Base-by-base conservation (phyloP, 2,888 invertebrate species). In the Pantelozetes paolii region DNA sequence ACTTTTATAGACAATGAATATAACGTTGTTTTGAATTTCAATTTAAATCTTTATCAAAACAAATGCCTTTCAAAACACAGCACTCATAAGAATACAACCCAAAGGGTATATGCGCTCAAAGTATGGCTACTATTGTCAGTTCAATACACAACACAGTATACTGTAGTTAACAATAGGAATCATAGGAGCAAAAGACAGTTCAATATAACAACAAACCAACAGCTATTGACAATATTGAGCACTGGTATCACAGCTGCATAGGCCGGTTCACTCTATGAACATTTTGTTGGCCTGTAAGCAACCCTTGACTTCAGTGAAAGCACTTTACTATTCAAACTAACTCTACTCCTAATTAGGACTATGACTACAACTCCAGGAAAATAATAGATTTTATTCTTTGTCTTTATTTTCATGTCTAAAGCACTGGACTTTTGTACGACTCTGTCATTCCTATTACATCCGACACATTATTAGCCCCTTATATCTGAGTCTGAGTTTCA, bases 121-220 rank as follows among this genome's bases (percentile, higher is more conserved):
- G 36, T n/a, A 50, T 50, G n/a, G 15, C n/a, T 8, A 50, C 2
- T 20, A n/a, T 50, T 20, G 50, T 20, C 5, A n/a, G 50, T 50
- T n/a, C 50, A 20, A 50, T 50, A 45, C 45, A 50, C 50, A 50
- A 50, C 20, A n/a, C 36, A 36, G 5, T 11, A 5, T 8, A 36
- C n/a, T n/a, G 11, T 36, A 20, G n/a, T 20, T 50, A 50, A 50
- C 50, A 50, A 59, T 26, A n/a, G 28, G 28, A 59, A 28, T 59
- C 59, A 59, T 59, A 59, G 15, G 59, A 59, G 28, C 59, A 59
- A 59, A 59, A 59, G 59, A 59, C n/a, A 59, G 59, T 59, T 13
- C 9, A 59, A 30, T 13, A 59, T 13, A 59, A 30, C 59, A 30
- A 28, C 30, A 59, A 59, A 59, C 28, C 18, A 6, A 5, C 26